Percentiles rank a stretch among this genome's conserved stretches.
Evolutionary conservation across 2,797 vertebrate species (phyloP).

Genomic region (Urosaurus nigricauda): DNA sequence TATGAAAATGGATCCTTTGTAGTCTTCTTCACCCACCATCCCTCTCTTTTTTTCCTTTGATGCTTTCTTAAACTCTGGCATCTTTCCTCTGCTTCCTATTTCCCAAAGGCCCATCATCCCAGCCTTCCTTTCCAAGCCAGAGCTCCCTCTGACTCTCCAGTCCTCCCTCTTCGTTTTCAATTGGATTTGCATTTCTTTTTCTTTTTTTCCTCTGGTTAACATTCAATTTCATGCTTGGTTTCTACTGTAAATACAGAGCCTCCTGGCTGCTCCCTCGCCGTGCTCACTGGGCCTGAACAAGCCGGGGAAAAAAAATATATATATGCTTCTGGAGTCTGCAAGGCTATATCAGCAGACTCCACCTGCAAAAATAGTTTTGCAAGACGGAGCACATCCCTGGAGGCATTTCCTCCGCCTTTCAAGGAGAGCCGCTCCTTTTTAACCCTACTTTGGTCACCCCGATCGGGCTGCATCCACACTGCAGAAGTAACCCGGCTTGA

Average conservation of each 20-base stretch:
- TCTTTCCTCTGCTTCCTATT: not conserved
- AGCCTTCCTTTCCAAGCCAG: not conserved
- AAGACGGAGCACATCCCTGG: slow-evolving; percentile 12
- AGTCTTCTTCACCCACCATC: not conserved
- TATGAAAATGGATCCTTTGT: not conserved
- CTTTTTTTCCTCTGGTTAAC: slow-evolving; percentile 60
- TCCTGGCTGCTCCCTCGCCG: slow-evolving; percentile 20
- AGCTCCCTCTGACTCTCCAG: slow-evolving; percentile 46
- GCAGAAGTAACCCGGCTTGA: too few relatives aligned
- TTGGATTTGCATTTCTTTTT: slow-evolving; percentile 63
- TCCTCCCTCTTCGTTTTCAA: slow-evolving; percentile 58
- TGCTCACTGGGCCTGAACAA: slow-evolving; percentile 24
- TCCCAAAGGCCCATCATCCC: not conserved
- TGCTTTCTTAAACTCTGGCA: not conserved
- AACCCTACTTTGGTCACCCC: too few relatives aligned
- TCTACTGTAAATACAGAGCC: slow-evolving; percentile 65
- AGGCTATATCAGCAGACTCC: slow-evolving; percentile 13
- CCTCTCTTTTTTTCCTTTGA: too few relatives aligned
- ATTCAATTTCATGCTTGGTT: slow-evolving; percentile 74
- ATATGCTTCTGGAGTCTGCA: not conserved
- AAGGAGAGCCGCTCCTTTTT: too few relatives aligned
- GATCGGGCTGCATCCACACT: too few relatives aligned
- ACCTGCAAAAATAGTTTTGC: slow-evolving; percentile 14
- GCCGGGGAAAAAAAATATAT: too few relatives aligned
- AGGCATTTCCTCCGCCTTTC: too few relatives aligned